A percentile compares a stretch with the other conserved stretches of the same genome.
Evolutionary conservation across 35 echinoderm and acorn worm genomes (phyloP).

Genomic region (Stichopus chloronotus): DNA sequence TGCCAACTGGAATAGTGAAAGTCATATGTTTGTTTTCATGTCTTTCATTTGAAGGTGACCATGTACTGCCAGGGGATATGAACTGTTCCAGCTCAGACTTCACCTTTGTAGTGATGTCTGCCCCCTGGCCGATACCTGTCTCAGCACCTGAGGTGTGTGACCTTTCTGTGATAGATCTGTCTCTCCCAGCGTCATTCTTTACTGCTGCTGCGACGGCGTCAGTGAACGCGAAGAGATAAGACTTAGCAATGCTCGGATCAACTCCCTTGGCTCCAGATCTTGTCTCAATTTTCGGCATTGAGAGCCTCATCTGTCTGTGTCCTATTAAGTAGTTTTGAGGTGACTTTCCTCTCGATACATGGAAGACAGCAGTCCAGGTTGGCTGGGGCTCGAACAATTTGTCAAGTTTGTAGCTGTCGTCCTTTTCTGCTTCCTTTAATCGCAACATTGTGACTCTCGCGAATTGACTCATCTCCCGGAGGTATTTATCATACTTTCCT

Average conservation of each 20-base stretch:
- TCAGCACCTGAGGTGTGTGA: too few relatives aligned
- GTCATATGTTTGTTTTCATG: conserved; percentile 9
- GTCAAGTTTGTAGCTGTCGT: not conserved
- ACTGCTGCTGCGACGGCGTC: not conserved
- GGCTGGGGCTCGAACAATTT: conserved; percentile 18
- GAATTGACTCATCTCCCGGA: not conserved
- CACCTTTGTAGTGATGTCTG: conserved; percentile 1
- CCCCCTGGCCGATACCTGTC: not conserved
- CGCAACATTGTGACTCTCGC: conserved; percentile 9
- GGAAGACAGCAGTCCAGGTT: not conserved
- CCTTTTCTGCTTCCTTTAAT: not conserved
- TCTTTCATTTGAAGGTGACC: conserved; percentile 16
- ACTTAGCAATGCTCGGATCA: too few relatives aligned
- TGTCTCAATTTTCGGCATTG: not conserved
- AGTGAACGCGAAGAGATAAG: too few relatives aligned
- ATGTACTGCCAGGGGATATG: not conserved
- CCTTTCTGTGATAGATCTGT: too few relatives aligned
- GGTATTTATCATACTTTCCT: not conserved
- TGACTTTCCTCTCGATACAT: not conserved
- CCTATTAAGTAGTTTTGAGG: conserved; percentile 21
- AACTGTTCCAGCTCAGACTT: conserved; percentile 36
- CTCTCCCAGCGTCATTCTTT: not conserved
- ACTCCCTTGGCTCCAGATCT: too few relatives aligned
- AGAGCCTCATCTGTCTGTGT: not conserved
- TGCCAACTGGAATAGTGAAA: conserved; percentile 27